Evolutionary conservation across 1,140 invertebrate genomes (phyloP), one percentile per base, ranked within the genome.

Genomic region (Dreissena polymorpha): DNA sequence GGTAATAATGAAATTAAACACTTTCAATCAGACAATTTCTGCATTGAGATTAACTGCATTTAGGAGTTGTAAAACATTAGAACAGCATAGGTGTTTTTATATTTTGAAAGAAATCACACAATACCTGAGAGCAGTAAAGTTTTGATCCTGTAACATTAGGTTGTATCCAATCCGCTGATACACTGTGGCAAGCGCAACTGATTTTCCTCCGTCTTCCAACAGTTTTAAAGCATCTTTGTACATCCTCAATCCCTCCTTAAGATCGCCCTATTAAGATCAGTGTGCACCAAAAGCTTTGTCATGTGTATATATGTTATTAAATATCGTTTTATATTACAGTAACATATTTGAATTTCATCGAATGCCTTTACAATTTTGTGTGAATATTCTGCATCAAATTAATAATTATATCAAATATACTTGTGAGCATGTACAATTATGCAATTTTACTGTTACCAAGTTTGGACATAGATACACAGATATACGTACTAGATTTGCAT

Each of bases 111-210:
- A 5, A 8, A 39, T 8, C 39, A 39, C 39, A 39, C 2, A 2
- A 39, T 5, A 39, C 39, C 39, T 39, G 39, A 39, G 39, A 39
- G 39, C 39, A 39, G 39, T 39, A 39, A 39, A 39, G 39, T 39
- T 39, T 39, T 39, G 39, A 39, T 39, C 39, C 39, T 39, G 39
- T 8, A 39, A 39, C 39, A 39, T 39, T 39, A 80, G 16, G 67
- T 80, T 80, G 68, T 70, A 80, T 14, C 78, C 78, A 53, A 80
- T 39, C 55, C 69, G 60, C 39, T 80, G 78, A 72, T 80, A 80
- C n/a, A 23, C 68, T 0, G 78, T 63, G 16, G 78, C 78, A 12
- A 80, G 49, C 13, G 60, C 53, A 14, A 71, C 18, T 29, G 68
- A 49, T 51, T 51, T 72, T 49, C 25, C 78, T 16, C 10, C 67